Conservation (phyloP, 2,888 invertebrate genomes). For the Drosophila nr. fundita region DNA sequence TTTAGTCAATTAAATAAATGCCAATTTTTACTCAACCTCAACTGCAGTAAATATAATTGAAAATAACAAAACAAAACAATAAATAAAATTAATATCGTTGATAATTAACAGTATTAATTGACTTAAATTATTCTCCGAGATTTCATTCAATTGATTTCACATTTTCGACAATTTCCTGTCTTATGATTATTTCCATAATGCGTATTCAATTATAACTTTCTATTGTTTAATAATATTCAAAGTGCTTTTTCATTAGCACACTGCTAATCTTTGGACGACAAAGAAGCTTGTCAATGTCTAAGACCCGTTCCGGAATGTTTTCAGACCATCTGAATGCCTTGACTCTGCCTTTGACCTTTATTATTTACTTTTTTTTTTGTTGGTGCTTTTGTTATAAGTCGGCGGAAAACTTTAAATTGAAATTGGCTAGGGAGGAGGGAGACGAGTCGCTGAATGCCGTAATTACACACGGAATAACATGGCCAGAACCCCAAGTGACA, state of each 20-base stretch:
- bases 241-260: conserved; percentile 10
- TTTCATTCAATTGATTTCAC: background rate
- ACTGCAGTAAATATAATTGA: background rate
- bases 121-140: background rate
- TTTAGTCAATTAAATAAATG: background rate
- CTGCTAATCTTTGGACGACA: background rate
- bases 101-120: background rate
- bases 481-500: conserved; percentile 73
- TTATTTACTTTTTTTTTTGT: background rate
- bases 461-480: conserved; percentile 76
- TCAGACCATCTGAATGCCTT: conserved; percentile 37
- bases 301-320: background rate
- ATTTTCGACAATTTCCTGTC: background rate
- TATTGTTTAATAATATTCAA: background rate
- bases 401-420: conserved; percentile 68
- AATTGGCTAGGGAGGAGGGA: conserved; percentile 34
- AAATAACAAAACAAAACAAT: background rate
- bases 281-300: conserved; percentile 31
- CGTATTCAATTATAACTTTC: conserved; percentile 6
- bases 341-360: conserved; percentile 48
- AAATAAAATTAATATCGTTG: background rate
- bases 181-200: background rate
- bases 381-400: conserved; percentile 7
- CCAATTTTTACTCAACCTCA: background rate
- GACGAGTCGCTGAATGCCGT: conserved; percentile 43